Percentiles rank a stretch among this genome's conserved stretches.
phyloP scores from a whole-genome alignment of 2,888 invertebrate species.

The Portevinia maculata region DNA sequence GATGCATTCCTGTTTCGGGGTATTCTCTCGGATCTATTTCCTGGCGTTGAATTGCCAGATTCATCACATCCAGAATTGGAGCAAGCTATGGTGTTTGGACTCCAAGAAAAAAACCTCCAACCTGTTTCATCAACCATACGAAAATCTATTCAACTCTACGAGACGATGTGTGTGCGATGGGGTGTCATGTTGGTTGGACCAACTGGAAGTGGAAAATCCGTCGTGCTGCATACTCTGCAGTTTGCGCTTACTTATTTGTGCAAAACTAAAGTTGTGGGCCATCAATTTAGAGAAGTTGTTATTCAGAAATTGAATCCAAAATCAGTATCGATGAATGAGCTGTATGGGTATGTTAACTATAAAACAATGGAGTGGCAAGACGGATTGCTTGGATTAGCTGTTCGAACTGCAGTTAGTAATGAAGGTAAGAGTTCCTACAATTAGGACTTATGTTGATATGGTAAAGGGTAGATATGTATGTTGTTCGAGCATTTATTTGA shows the following conservation, averaged over 20 bases:
- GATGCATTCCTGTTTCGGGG: conserved; percentile 93
- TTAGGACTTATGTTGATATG: too few relatives aligned
- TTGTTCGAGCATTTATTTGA: too few relatives aligned
- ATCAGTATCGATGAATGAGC: conserved; percentile 92
- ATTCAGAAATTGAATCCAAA: conserved; percentile 94
- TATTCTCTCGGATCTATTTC: conserved; percentile 94
- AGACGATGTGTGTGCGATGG: conserved; percentile 95
- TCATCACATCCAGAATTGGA: conserved; percentile 91
- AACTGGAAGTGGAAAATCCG: conserved; percentile 93
- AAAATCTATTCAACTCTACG: conserved; percentile 90
- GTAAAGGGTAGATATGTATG: too few relatives aligned
- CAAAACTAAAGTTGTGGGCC: conserved; percentile 85
- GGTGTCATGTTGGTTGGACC: conserved; percentile 97
- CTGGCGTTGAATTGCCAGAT: conserved; percentile 90
- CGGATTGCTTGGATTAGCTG: conserved; percentile 88
- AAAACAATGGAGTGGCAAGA: conserved; percentile 95
- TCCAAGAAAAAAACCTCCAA: conserved; percentile 86
- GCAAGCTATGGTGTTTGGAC: conserved; percentile 85
- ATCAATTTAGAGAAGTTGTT: conserved; percentile 88
- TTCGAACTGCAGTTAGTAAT: conserved; percentile 79
- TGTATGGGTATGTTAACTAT: conserved; percentile 93
- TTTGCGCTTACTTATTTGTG: conserved; percentile 87
- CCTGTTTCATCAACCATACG: conserved; percentile 83
- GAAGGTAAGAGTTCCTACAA: conserved; percentile 80
- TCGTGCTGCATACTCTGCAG: conserved; percentile 89